Evolutionary conservation across 2,888 invertebrate species (phyloP), one percentile per base, ranked within the genome.

Genomic region (Agonopterix heracliana): DNA sequence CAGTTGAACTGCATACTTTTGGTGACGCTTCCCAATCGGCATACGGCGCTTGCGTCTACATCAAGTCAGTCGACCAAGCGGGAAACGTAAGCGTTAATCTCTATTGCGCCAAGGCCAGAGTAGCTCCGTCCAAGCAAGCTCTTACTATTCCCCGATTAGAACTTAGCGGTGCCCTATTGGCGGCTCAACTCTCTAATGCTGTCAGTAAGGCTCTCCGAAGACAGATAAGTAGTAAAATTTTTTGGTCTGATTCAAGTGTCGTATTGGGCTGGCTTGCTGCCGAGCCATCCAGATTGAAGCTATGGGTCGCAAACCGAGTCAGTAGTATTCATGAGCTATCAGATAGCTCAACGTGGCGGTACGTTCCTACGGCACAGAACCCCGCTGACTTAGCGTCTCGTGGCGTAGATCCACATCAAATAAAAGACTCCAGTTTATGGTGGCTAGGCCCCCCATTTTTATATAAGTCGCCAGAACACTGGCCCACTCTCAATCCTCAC

Each of bases 1-100:
- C 0, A 1, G 53, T 61, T 2, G 63, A 67, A 50, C 14, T 71
- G 8, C 64, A 67, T 9, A 35, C 35, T 41, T 68, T 68, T 41
- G 54, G 60, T 14, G 68, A 68, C 38, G 62, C 68, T 0, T 64
- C 65, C 0, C 49, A 54, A 11, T 2, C 2, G 1, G 65, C 66
- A 1, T 65, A 60, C 14, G 67, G 64, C 0, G 59, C 64, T 3
- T 67, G 66, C 40, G 26, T 68, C 13, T 69, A 67, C 47, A 26
- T 64, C 3, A 46, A 38, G 13, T 55, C 64, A 0, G 44, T 59
- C 8, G 48, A 47, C 12, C 0, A 4, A 1, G 44, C 49, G 9
- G 49, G 45, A 41, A 26, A 50, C 5, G 44, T 51, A 5, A 52
- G 26, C 3, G 55, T 63, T 9, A 53, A 46, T 2, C 42, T 70